These are phyloP conservation scores for Ibycter americanus DNA, from an alignment of 2,797 vertebrate genomes.

Conservation along the genomic window DNA sequence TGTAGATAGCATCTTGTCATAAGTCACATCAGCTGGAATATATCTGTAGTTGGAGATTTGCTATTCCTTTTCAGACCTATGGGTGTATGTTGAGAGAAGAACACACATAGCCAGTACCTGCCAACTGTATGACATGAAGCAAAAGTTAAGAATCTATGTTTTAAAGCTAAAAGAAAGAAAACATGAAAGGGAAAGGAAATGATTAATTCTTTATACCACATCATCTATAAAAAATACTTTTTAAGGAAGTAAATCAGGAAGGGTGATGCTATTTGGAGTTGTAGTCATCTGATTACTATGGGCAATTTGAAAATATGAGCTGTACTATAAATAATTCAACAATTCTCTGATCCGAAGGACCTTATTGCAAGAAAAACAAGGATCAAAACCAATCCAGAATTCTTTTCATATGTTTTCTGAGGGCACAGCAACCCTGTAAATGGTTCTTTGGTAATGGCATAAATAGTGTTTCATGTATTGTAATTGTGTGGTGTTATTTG, in stretches of 20 bases:
- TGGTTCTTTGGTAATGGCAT: not conserved
- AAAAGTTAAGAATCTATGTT: not conserved
- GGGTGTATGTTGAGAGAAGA: not conserved
- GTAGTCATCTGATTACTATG: not conserved
- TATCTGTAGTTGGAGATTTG: not conserved
- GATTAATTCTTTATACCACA: not conserved
- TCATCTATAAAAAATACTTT: not conserved
- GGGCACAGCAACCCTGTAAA: not conserved
- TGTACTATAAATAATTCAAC: not conserved
- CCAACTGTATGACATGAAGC: not conserved
- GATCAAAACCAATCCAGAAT: not conserved
- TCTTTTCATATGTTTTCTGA: not conserved
- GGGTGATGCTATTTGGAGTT: not conserved
- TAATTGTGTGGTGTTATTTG: not conserved
- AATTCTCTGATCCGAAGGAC: not conserved
- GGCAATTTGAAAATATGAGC: constrained; percentile 2
- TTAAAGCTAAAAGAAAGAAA: not conserved
- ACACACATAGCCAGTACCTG: not conserved
- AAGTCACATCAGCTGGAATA: not conserved
- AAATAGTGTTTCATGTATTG: not conserved
- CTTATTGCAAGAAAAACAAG: not conserved
- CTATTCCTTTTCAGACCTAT: not conserved
- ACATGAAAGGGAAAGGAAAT: not conserved
- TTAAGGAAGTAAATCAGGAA: not conserved
- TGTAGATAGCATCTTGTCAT: not conserved